A percentile compares a stretch with the other conserved stretches of the same genome.
These are phyloP conservation scores for Sylvilagus floridanus DNA, from an alignment of 2,797 vertebrate species.

Conservation along the genomic window DNA sequence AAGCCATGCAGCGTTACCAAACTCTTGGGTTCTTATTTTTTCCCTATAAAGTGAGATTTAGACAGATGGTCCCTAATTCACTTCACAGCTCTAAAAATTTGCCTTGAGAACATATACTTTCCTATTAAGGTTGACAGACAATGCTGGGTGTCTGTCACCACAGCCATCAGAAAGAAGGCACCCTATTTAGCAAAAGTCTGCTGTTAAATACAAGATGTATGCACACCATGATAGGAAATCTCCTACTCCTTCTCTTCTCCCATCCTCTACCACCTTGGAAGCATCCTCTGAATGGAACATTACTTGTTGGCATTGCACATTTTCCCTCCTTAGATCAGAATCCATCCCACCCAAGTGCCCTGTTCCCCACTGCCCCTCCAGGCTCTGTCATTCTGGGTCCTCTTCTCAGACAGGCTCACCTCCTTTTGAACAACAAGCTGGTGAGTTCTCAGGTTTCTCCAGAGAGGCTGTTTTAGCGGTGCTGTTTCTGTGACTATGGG, in stretches of 20 bases:
- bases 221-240: no score
- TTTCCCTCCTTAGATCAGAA: neutral
- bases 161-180: no score
- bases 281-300: rapidly evolving
- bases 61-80: neutral
- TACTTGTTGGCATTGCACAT: no score
- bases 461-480: neutral
- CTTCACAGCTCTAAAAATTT: neutral
- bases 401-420: slow-evolving; percentile 27
- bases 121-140: neutral
- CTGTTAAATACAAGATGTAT: rapidly evolving
- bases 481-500: neutral
- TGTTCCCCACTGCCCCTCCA: rapidly evolving
- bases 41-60: neutral
- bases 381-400: rapidly evolving
- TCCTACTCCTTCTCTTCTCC: rapidly evolving
- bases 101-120: neutral
- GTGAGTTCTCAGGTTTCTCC: neutral
- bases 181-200: rapidly evolving
- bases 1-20: neutral
- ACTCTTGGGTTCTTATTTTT: neutral
- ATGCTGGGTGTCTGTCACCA: neutral
- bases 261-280: rapidly evolving
- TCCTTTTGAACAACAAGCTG: neutral
- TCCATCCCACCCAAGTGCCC: neutral